Conservation (phyloP, 1,140 invertebrate species). For the Euwallacea similis region DNA sequence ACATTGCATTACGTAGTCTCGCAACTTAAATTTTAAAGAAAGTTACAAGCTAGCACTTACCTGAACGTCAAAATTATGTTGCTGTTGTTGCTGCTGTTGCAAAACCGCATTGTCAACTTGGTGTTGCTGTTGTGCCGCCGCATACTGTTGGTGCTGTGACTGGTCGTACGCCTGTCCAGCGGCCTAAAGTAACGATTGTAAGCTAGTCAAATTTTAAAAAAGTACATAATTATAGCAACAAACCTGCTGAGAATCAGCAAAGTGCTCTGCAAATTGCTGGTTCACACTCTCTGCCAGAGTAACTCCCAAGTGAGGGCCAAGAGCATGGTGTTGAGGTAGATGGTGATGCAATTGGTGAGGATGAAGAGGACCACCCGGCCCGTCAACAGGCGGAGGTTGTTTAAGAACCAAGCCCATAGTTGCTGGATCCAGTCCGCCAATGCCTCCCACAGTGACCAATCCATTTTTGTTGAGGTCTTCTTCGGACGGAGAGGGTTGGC, state of each 20-base stretch:
- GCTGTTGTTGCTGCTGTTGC: constrained; percentile 51
- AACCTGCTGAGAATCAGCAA: constrained; percentile 48
- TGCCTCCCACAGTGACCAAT: constrained; percentile 51
- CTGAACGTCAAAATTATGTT: constrained; percentile 57
- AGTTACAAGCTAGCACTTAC: constrained; percentile 42
- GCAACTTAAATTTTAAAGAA: no score
- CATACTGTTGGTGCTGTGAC: constrained; percentile 49
- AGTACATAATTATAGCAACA: not conserved
- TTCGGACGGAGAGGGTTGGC: constrained; percentile 87
- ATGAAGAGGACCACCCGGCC: constrained; percentile 28
- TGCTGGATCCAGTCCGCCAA: constrained; percentile 54
- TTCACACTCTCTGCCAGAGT: constrained; percentile 55
- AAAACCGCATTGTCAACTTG: constrained; percentile 52
- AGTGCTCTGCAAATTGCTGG: constrained; percentile 53
- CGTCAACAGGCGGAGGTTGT: constrained; percentile 51
- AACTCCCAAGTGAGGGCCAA: constrained; percentile 54
- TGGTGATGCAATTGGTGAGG: constrained; percentile 43
- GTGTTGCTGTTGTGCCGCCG: constrained; percentile 51
- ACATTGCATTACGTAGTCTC: no score
- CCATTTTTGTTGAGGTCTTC: constrained; percentile 73
- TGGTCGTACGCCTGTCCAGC: constrained; percentile 45
- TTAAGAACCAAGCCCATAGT: constrained; percentile 62
- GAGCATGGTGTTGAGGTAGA: constrained; percentile 53
- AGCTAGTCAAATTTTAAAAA: not conserved
- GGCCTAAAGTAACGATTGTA: constrained; percentile 17